Evolutionary conservation across 2,888 invertebrate genomes (phyloP).

Genomic region (Polyploca ridens): DNA sequence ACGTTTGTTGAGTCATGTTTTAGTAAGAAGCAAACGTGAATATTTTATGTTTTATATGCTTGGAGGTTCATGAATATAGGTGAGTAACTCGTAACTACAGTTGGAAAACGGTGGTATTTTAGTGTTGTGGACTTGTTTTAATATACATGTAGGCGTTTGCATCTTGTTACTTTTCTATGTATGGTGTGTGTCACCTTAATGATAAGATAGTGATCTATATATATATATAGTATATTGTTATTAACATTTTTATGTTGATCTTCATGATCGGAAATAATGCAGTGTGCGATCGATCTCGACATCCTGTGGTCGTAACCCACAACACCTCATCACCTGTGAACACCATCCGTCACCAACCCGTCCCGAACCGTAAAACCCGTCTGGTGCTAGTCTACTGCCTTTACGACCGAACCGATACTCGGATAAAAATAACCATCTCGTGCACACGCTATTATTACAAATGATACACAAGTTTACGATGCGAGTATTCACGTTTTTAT

Average conservation of each 20-base stretch:
- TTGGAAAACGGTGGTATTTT: neutral
- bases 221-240: too few species aligned
- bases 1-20: conserved; percentile 9
- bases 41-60: conserved; percentile 10
- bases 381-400: conserved; percentile 78
- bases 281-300: conserved; percentile 19
- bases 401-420: conserved; percentile 74
- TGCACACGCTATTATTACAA: conserved; percentile 58
- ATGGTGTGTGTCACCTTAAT: too few species aligned
- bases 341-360: conserved; percentile 57
- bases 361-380: conserved; percentile 69
- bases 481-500: conserved; percentile 77
- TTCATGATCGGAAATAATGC: conserved; percentile 26
- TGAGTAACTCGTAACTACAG: conserved; percentile 5
- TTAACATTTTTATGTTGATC: neutral
- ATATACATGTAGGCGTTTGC: neutral
- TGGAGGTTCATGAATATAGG: neutral
- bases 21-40: conserved; percentile 8
- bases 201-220: neutral
- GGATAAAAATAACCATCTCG: conserved; percentile 77
- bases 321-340: conserved; percentile 64
- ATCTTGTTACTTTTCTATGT: neutral
- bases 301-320: conserved; percentile 32
- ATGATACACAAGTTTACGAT: conserved; percentile 58
- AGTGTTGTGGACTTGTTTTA: neutral